These are phyloP conservation scores for Melinaea marsaeus DNA, from an alignment of 2,888 invertebrate genomes.

Conservation along the genomic window DNA sequence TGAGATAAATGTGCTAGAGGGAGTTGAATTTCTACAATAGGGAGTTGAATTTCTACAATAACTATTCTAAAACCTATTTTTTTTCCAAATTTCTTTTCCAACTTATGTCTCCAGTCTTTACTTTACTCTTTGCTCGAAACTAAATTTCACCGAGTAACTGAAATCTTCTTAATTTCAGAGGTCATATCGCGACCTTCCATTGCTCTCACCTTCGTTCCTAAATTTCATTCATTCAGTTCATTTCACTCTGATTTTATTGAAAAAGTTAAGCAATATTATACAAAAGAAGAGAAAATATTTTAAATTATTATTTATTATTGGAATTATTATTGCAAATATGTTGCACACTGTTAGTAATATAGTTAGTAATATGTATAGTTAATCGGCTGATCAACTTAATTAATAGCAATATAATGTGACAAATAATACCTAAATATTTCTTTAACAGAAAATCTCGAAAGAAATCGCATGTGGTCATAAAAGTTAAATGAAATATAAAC, in stretches of 20 bases:
- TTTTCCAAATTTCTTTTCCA: constrained; percentile 1
- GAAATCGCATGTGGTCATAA: no score
- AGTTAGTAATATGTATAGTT: no score
- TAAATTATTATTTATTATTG: background rate
- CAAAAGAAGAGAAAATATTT: constrained; percentile 37
- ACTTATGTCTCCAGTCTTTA: constrained; percentile 10
- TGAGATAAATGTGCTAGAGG: background rate
- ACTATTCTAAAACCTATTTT: background rate
- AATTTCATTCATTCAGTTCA: constrained; percentile 70
- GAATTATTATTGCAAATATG: no score
- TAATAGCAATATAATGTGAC: no score
- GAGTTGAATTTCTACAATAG: background rate
- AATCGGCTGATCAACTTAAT: no score
- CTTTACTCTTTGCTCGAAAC: constrained; percentile 22
- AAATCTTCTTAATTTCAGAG: no score
- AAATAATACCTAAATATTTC: no score
- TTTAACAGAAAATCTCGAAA: no score
- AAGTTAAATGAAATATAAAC: no score
- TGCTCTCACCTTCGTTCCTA: constrained; percentile 60
- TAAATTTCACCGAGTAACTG: constrained; percentile 38
- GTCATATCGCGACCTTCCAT: constrained; percentile 48
- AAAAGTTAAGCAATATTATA: constrained; percentile 68
- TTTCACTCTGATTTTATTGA: constrained; percentile 72
- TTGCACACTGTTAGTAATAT: no score
- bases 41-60: background rate